Evolutionary conservation across 2,888 invertebrate species (phyloP), one percentile per base, ranked within the genome.

Genomic region (Apamea anceps): DNA sequence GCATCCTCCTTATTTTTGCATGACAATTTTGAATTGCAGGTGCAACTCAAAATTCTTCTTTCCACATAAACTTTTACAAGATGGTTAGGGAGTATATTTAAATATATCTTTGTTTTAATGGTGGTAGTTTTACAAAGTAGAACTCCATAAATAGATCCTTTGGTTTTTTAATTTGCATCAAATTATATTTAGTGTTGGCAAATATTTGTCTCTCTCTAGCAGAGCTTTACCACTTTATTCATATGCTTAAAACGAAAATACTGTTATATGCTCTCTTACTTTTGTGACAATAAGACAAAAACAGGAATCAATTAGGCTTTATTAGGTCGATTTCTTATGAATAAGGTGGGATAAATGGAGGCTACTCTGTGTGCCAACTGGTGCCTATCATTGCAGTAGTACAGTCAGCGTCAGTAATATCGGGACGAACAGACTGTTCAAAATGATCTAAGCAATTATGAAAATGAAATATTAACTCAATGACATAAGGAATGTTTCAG

Each of bases 41-140:
- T 60, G n/a, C 12, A 60, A 60, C n/a, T 60, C 12, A 60, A 60
- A 57, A 57, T n/a, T 57, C n/a, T 60, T 12, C 12, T n/a, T 28
- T 42, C 21, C 21, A 28, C 21, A n/a, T 28, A 32, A 45, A 32
- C 6, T 45, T 45, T 45, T 15, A 75, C 25, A 72, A 32, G 25
- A 45, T 57, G 57, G 18, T 57, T 45, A 13, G 8, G 8, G 13
- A 45, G 18, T 57, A 18, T 60, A 12, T n/a, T 60, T n/a, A n/a
- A 57, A 57, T 57, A 57, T 25, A n/a, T 7, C 15, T 32, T 45
- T 57, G 10, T 75, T 70, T 18, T 32, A 15, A 12, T 42, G 18
- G 32, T 72, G 18, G 28, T 57, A 70, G 51, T 70, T 70, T 28
- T 13, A 28, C 68, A 48, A 48, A 28, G n/a, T 68, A 68, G 68